Evolutionary conservation across 2,888 invertebrate species (phyloP), one percentile per base, ranked within the genome.

Genomic region (Sinotaia quadrata): DNA sequence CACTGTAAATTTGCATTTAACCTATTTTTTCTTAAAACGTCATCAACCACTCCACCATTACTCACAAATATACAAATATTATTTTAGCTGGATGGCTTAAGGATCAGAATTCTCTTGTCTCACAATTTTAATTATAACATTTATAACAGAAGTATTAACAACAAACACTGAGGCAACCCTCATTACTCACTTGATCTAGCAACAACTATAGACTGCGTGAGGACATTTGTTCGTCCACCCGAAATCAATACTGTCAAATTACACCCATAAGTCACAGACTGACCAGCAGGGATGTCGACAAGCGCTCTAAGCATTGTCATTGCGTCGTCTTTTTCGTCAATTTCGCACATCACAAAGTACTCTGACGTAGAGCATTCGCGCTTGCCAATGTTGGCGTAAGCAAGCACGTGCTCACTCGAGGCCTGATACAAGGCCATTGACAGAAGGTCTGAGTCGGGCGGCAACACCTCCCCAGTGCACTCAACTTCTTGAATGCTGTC

Each of bases 221-320:
- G 34, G 0, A 12, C 24, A 10, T 47, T n/a, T 2, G 33, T 18
- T 10, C 33, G 4, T 8, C 33, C 18, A 15, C 61, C 34, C 2
- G 49, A 44, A n/a, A n/a, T 33, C 49, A 61, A 4, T 4, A 18
- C 49, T n/a, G 61, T 33, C 7, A 61, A n/a, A 31, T 61, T 49
- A 61, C 61, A 61, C 18, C 61, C 61, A 15, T 33, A 61, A n/a
- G 34, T 29, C 49, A 49, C 41, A 33, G 18, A 33, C 18, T 34
- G 49, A 47, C 49, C 34, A 29, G 31, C 21, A 3, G 49, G 31
- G 29, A 49, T 29, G 2, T 33, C 10, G 24, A 61, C 49, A 10
- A 61, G 44, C 7, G 34, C 49, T 2, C 33, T 47, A 31, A 61
- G 18, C 8, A 10, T 2, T 21, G 44, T 61, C 21, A 33, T 15